Base-by-base conservation (phyloP, 2,113 vertebrate species). In the Macrotus californicus region DNA sequence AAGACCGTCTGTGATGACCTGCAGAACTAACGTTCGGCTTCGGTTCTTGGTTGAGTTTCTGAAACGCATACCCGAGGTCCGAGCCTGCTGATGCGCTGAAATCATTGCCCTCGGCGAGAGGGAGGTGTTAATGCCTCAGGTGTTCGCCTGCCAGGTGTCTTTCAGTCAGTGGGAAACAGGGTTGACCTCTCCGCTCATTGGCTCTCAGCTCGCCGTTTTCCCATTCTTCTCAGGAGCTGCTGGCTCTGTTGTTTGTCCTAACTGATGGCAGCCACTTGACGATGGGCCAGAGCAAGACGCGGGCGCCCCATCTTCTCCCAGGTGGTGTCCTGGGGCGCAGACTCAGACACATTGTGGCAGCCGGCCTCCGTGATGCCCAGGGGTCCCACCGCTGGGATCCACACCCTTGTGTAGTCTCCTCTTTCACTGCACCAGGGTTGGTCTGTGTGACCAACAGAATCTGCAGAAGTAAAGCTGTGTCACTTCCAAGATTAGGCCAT, bases 81-180 rank as follows among this genome's bases (percentile, higher is more conserved):
- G 1, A 54, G 91, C 31, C 87, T 84, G 96, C 93, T 84, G 94
- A 91, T 97, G 97, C 69, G 21, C 95, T 96, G 96, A 94, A 96
- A 91, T 89, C 61, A 95, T 97, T 94, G 54, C 89, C 72, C 69
- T 96, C 5, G 0, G 48, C 41, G 82, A 22, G 13, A 41, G 77
- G 97, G 94, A 98, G 97, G 95, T 94, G 98, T 97, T 95, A 96
- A 97, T 92, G 91, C 75, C 93, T 88, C 85, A 84, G 94, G 86
- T 94, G 72, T 95, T 79, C 19, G 82, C 95, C 86, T 90, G 95
- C 93, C 97, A 70, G 94, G 96, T 79, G 95, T 93, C 98, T 82
- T 88, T 80, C 6, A 92, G 48, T 92, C 34, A 22, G 31, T 76
- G 86, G 94, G 95, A 90, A 85, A 91, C 89, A 72, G 81, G 72